Evolutionary conservation across 2,888 invertebrate species (phyloP), one percentile per base, ranked within the genome.

Genomic region (Philaethria dido): DNA sequence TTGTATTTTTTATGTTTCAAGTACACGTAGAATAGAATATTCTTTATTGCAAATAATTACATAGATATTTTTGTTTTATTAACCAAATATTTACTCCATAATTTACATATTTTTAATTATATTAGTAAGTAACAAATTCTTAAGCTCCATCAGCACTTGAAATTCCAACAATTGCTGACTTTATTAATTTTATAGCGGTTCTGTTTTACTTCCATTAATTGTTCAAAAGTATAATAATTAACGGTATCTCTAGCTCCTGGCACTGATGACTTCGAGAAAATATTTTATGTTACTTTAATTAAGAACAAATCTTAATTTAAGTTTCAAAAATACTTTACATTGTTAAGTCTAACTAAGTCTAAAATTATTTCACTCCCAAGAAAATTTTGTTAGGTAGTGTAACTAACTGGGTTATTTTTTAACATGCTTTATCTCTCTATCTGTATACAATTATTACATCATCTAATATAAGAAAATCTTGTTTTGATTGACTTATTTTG

Each of bases 151-250:
- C 47, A 61, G 18, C 60, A 33, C n/a, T 29, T 45, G 20, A 33
- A 33, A 45, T 47, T 45, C n/a, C 20, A 47, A 16, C 9, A 33
- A 61, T 14, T 36, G 33, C n/a, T 47, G 29, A 61, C 60, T 61
- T 36, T 61, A 47, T 47, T 45, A 18, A 61, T 61, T 61, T 61
- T 45, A 9, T 33, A 18, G 18, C 47, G 1, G 18, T 45, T 61
- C 16, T 61, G 45, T 61, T 55, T 55, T 62, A 62, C 47, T 62
- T 62, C 1, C 22, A 50, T 42, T 36, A 50, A 50, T 50, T 39
- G 36, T 50, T 42, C n/a, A 20, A 48, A 50, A 50, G 50, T 50
- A 50, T 16, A 39, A 62, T 36, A 39, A 62, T 48, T 39, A 33
- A 16, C 44, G 45, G 33, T 61, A 29, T 62, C 39, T 39, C 50